phyloP scores from a whole-genome alignment of 2,113 vertebrate genomes.

The Apaloderma vittatum region DNA sequence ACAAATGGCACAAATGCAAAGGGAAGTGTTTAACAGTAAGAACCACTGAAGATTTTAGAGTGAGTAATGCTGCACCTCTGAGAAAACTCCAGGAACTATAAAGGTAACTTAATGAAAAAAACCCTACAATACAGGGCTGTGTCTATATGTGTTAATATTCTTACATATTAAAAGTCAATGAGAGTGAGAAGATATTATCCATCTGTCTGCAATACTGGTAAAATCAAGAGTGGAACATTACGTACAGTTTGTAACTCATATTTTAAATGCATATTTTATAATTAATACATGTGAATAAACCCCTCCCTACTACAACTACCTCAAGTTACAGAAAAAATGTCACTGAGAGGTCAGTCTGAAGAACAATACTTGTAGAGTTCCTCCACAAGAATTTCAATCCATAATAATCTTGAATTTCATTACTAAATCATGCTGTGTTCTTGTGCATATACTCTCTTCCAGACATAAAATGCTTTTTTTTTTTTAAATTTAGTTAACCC shows the following conservation, averaged over 20 bases:
- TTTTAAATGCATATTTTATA: not conserved
- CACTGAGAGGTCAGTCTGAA: not conserved
- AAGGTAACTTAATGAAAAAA: not conserved
- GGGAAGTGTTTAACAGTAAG: not conserved
- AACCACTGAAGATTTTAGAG: not conserved
- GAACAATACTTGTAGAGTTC: not conserved
- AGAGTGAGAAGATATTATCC: not conserved
- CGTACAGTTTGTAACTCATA: not conserved
- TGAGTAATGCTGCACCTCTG: not conserved
- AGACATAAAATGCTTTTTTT: not conserved
- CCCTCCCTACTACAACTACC: not conserved
- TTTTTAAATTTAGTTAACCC: not conserved
- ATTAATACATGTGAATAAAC: not conserved
- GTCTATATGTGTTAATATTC: not conserved
- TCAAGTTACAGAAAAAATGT: not conserved
- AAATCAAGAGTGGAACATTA: not conserved
- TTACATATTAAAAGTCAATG: not conserved
- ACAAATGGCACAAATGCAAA: accelerated
- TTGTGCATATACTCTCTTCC: not conserved
- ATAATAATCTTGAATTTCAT: not conserved
- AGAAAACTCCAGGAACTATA: not conserved
- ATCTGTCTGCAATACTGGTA: not conserved
- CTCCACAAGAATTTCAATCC: not conserved
- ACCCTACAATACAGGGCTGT: not conserved
- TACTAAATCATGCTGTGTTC: not conserved